Evolutionary conservation across 2,113 vertebrate species (phyloP), one percentile per base, ranked within the genome.

Genomic region (Phylloscopus whistleri): DNA sequence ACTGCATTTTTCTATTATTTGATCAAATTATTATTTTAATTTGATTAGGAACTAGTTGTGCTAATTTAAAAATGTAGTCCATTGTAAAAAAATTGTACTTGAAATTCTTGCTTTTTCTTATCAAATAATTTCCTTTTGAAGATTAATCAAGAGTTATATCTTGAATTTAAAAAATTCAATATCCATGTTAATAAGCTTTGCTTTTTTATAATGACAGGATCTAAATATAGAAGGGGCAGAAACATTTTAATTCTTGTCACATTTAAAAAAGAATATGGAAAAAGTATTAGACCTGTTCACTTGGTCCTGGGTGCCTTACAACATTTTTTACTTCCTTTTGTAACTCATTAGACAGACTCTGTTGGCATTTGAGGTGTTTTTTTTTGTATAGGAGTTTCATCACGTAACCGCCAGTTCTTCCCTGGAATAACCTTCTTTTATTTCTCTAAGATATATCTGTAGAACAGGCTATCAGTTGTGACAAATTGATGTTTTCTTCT

Each of bases 401-500:
- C 39, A 70, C 0, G 0, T 69, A 94, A 84, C 44, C 49, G 56
- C 62, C 22, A 79, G 20, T 53, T 76, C 94, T 91, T 55, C 60
- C 35, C 69, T 78, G 59, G 33, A 91, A 93, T 90, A 91, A 73
- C 23, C 37, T 75, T 82, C 27, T 84, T 91, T 84, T 48, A 44
- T 88, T 94, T 91, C 68, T 44, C 21, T 68, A 43, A 78, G 73
- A 84, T 70, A 15, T 51, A 68, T 56, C 67, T 85, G 44, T 52
- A 72, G 64, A 86, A 68, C 26, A 64, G 70, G 24, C 51, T 88
- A 73, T 84, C 51, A 52, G 18, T 84, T 94, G 64, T 33, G 72
- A 84, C 81, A 94, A 90, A 92, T 43, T 59, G 70, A 84, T 80
- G 35, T 68, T 78, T 88, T 92, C 85, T 92, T 94, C 77, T 79